Percentiles rank a stretch among this genome's conserved stretches.
Evolutionary conservation across 2,797 vertebrate species (phyloP).

Genomic region (Lates japonicus): DNA sequence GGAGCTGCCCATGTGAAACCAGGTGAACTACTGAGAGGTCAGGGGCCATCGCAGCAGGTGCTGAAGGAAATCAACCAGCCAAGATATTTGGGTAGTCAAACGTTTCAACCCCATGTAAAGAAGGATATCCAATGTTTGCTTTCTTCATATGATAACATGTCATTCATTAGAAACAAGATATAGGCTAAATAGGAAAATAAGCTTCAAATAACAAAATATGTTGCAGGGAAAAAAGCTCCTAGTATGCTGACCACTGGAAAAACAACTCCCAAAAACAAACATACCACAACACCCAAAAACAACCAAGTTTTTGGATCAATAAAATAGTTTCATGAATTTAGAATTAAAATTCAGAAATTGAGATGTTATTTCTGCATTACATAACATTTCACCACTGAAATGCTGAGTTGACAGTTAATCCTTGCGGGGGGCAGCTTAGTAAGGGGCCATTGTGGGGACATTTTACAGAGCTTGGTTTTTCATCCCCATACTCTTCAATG

Average conservation of each 20-base stretch:
- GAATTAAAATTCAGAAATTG: slow-evolving; percentile 8
- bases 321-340: not conserved
- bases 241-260: not conserved
- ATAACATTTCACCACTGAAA: slow-evolving; percentile 64
- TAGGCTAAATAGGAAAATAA: not conserved
- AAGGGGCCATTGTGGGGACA: slow-evolving; percentile 57
- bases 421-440: slow-evolving; percentile 66
- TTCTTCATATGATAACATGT: not conserved
- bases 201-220: slow-evolving; percentile 1
- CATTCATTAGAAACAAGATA: not conserved
- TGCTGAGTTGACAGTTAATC: slow-evolving; percentile 76
- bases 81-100: slow-evolving; percentile 15
- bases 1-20: slow-evolving; percentile 10
- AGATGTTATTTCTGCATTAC: slow-evolving; percentile 30
- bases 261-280: slow-evolving; percentile 19
- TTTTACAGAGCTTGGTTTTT: slow-evolving; percentile 64
- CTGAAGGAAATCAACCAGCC: slow-evolving; percentile 24
- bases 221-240: not conserved
- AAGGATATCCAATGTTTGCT: not conserved
- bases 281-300: not conserved
- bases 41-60: slow-evolving; percentile 41
- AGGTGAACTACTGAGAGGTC: slow-evolving; percentile 21
- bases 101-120: slow-evolving; percentile 5
- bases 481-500: slow-evolving; percentile 62
- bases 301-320: not conserved